These are phyloP conservation scores for Neopelma chrysocephalum DNA, from an alignment of 2,797 vertebrate genomes.

Conservation along the genomic window DNA sequence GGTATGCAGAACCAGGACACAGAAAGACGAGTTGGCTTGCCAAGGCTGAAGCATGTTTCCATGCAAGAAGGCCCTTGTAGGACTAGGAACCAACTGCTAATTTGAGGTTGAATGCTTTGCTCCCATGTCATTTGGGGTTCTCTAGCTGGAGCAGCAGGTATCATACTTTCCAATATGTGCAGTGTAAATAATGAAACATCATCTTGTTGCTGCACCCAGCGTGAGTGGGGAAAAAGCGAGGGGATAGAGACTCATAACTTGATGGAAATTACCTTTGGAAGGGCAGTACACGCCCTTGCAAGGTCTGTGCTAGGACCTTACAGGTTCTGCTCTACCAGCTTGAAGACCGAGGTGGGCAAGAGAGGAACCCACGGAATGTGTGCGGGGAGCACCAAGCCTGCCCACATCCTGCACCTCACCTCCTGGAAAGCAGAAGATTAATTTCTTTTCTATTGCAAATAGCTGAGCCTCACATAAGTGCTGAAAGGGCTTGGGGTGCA, in stretches of 20 bases:
- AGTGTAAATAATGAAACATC: not conserved
- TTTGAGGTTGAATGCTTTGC: not conserved
- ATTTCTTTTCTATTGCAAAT: not conserved
- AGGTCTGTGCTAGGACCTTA: rapidly evolving
- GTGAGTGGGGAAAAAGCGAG: rapidly evolving
- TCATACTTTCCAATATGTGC: rapidly evolving
- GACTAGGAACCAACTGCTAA: not conserved
- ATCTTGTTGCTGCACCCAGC: not conserved
- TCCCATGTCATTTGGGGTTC: not conserved
- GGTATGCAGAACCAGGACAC: rapidly evolving
- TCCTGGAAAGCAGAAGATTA: not conserved
- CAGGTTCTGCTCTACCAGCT: not conserved
- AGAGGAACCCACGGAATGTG: not conserved
- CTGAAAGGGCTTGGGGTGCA: not conserved
- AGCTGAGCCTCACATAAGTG: rapidly evolving
- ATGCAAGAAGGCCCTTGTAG: rapidly evolving
- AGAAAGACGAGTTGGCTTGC: not conserved
- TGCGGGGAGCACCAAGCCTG: not conserved
- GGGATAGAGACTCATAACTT: not conserved
- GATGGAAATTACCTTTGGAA: not conserved
- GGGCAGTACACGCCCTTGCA: not conserved
- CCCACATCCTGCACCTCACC: rapidly evolving
- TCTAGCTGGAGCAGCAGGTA: not conserved
- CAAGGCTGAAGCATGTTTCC: not conserved
- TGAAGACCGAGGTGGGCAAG: rapidly evolving